Conservation (phyloP, 2,113 vertebrate genomes). For the Brachyistius frenatus region DNA sequence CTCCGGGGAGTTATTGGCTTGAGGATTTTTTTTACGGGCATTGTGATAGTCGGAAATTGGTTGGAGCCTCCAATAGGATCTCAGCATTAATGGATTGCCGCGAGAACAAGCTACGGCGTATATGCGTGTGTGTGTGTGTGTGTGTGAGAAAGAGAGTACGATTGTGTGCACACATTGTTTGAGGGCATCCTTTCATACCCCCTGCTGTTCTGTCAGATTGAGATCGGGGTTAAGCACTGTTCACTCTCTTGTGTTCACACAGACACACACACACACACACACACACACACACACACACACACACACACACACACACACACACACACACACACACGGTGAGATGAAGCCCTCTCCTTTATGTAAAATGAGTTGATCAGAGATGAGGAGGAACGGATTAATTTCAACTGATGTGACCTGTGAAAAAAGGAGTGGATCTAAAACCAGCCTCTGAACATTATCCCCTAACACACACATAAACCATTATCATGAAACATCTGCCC, state of each 20-base stretch:
- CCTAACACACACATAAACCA: slow-evolving; percentile 52
- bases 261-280: slow-evolving; percentile 20
- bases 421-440: slow-evolving; percentile 36
- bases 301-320: slow-evolving; percentile 3
- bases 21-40: slow-evolving; percentile 53
- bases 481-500: slow-evolving; percentile 75
- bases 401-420: slow-evolving; percentile 52
- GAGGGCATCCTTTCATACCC: slow-evolving; percentile 20
- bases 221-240: slow-evolving; percentile 58
- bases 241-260: slow-evolving; percentile 3
- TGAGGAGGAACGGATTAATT: slow-evolving; percentile 64
- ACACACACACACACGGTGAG: slow-evolving; percentile 19
- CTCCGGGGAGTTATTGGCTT: slow-evolving; percentile 55
- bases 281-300: slow-evolving; percentile 12
- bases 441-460: slow-evolving; percentile 52
- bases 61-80: slow-evolving; percentile 40
- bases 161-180: slow-evolving; percentile 4
- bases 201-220: slow-evolving; percentile 47
- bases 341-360: slow-evolving; percentile 66
- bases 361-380: slow-evolving; percentile 70
- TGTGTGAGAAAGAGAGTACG: neutral
- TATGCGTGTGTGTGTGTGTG: slow-evolving; percentile 23
- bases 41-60: slow-evolving; percentile 55
- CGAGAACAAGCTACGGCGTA: slow-evolving; percentile 18
- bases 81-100: slow-evolving; percentile 42